Percentiles rank a stretch among this genome's conserved stretches.
These are phyloP conservation scores for Rhinoraja longicauda DNA, from an alignment of 2,797 vertebrate species.

Conservation along the genomic window DNA sequence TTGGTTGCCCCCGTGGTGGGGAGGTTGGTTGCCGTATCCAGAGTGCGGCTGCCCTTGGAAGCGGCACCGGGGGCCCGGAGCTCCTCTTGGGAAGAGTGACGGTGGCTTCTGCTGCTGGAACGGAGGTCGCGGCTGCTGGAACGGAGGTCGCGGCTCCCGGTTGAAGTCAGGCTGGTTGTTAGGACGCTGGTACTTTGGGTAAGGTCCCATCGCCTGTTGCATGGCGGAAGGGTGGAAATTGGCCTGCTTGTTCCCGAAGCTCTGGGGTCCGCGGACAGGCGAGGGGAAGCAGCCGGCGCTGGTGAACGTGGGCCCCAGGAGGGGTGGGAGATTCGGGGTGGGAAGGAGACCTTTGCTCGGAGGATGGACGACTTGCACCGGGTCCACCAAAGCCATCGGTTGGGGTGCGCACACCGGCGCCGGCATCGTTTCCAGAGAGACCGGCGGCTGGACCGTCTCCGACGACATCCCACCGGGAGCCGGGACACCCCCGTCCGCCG, in stretches of 20 bases:
- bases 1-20: too few species aligned
- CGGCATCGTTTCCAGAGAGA: not conserved
- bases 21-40: constrained; percentile 56
- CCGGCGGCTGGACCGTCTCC: not conserved
- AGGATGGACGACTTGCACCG: constrained; percentile 66
- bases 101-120: constrained; percentile 42
- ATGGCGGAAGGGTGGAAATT: not conserved
- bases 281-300: not conserved
- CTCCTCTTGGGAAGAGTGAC: constrained; percentile 56
- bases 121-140: not conserved
- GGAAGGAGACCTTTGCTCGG: constrained; percentile 46
- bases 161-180: not conserved
- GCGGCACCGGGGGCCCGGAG: constrained; percentile 56
- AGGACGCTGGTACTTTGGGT: not conserved
- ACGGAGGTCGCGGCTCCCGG: not conserved
- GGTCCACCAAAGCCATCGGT: constrained; percentile 56
- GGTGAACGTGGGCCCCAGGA: not conserved
- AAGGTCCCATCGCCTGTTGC: not conserved
- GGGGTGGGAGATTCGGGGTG: not conserved
- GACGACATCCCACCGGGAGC: not conserved
- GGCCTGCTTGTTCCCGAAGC: not conserved
- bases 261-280: not conserved
- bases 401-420: constrained; percentile 31
- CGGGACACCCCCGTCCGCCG: not conserved
- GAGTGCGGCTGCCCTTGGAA: constrained; percentile 57